Percentiles rank a stretch among this genome's conserved stretches.
Evolutionary conservation across 2,113 vertebrate species (phyloP).

Genomic region (Chaenogobius annularis): DNA sequence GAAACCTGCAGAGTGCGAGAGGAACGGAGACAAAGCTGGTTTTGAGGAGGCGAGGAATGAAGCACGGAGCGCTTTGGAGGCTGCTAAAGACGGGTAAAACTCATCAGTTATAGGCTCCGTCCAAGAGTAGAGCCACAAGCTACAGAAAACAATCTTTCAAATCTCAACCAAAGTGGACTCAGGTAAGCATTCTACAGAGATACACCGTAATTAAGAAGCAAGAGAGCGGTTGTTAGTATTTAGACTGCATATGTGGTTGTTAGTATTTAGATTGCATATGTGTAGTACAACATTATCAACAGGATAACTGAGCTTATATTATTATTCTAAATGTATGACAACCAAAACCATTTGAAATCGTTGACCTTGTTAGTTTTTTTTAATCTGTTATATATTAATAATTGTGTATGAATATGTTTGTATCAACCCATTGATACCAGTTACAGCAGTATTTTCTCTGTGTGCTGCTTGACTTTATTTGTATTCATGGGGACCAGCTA

Average conservation of each 20-base stretch:
- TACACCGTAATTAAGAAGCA: background rate
- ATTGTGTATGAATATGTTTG: conserved; percentile 17
- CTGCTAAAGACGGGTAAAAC: conserved; percentile 16
- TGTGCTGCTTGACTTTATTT: background rate
- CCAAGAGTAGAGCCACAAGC: background rate
- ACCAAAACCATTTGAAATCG: conserved; percentile 25
- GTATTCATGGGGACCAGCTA: background rate
- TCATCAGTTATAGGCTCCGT: conserved; percentile 6
- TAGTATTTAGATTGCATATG: background rate
- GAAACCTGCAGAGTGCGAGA: conserved; percentile 66
- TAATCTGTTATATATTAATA: conserved; percentile 10
- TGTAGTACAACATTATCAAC: conserved; percentile 10
- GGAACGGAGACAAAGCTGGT: conserved; percentile 65
- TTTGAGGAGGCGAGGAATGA: conserved; percentile 56
- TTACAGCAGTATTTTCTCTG: background rate
- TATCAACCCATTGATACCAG: conserved; percentile 12
- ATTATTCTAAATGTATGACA: background rate
- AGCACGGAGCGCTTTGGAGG: conserved; percentile 38
- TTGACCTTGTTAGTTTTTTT: conserved; percentile 53
- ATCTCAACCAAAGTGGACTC: conserved; percentile 24
- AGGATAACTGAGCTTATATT: background rate
- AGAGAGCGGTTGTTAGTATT: background rate
- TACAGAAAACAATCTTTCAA: conserved; percentile 22
- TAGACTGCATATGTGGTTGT: background rate
- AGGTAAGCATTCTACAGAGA: conserved; percentile 33